phyloP scores from a whole-genome alignment of 2,888 invertebrate species.

The Odontothrips loti region DNA sequence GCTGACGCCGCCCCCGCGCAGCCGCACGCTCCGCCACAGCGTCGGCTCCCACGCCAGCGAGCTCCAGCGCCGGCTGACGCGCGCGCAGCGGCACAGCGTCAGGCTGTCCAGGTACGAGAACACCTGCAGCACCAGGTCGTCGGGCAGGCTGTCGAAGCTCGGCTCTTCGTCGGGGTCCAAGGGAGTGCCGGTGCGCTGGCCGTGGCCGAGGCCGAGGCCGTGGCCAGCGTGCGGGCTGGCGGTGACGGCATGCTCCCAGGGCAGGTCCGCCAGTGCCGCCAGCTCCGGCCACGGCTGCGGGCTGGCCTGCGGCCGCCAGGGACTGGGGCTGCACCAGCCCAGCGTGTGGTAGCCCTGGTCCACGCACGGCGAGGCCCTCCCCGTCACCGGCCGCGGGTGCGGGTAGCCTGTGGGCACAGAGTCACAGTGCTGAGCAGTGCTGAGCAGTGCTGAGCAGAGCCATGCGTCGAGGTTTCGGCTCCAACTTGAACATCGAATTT shows the following conservation, averaged over 20 bases:
- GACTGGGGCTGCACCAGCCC: slow-evolving; percentile 52
- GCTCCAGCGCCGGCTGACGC: slow-evolving; percentile 72
- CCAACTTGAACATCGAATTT: no score
- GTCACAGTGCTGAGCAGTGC: no score
- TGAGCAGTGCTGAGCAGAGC: no score
- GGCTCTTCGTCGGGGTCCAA: slow-evolving; percentile 36
- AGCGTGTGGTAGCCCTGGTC: slow-evolving; percentile 81
- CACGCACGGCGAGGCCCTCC: slow-evolving; percentile 61
- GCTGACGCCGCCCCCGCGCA: slow-evolving; percentile 57
- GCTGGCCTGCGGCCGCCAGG: slow-evolving; percentile 33
- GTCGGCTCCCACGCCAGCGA: slow-evolving; percentile 71
- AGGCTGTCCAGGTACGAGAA: slow-evolving; percentile 66
- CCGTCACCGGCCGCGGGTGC: slow-evolving; percentile 35
- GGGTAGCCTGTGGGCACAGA: not conserved
- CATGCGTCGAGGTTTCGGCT: no score
- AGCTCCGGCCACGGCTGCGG: slow-evolving; percentile 33
- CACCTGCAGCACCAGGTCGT: slow-evolving; percentile 64
- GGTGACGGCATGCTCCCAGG: not conserved
- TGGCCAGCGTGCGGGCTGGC: not conserved
- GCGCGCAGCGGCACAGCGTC: slow-evolving; percentile 67
- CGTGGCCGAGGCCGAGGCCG: not conserved
- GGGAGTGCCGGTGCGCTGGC: not conserved
- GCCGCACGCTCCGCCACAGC: slow-evolving; percentile 65
- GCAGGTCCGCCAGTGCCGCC: not conserved
- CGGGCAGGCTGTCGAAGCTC: slow-evolving; percentile 59